Evolutionary conservation across 2,888 invertebrate species (phyloP), one percentile per base, ranked within the genome.

Genomic region (Folsomia candida): DNA sequence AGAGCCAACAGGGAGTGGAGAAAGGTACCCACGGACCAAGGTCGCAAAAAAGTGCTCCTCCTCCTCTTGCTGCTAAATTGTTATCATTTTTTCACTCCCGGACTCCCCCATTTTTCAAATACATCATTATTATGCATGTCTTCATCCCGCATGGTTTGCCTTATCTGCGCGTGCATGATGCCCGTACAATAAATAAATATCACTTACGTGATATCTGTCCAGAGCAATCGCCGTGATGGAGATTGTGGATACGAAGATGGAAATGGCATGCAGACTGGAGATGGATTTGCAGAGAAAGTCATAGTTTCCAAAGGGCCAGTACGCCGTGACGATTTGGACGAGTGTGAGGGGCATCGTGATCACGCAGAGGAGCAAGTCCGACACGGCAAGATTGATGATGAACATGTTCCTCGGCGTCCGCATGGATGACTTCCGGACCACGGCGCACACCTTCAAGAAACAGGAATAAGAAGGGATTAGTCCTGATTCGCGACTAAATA

Each of bases 231-330:
- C 94, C 2, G 94, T 93, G 80, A 96, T 96, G 77, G 93, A 92
- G 81, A 96, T 92, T 0, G 94, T 94, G 0, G 94, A 95, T 0
- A 96, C 94, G 83, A 94, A 96, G 79, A 94, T 92, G 81, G 93
- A 94, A 75, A 91, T 90, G 0, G 93, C 95, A 82, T 95, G 94
- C 62, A 94, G 87, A 73, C 91, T 90, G 0, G 92, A 92, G 77
- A 93, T 90, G 77, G 93, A 88, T 83, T 94, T 94, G 84, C 96
- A 96, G 68, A 91, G 84, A 76, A 89, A 86, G 1, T 87, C 88
- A 84, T 91, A 88, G 80, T 89, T 87, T 14, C 94, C 94, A 57
- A 95, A 85, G 0, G 92, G 91, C 92, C 95, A 96, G 83, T 91
- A 91, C 82, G 90, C 90, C 63, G 90, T 90, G 63, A 93, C 85